A percentile compares a stretch with the other conserved stretches of the same genome.
Evolutionary conservation across 2,113 vertebrate species (phyloP).

Genomic region (Arenaria interpres): DNA sequence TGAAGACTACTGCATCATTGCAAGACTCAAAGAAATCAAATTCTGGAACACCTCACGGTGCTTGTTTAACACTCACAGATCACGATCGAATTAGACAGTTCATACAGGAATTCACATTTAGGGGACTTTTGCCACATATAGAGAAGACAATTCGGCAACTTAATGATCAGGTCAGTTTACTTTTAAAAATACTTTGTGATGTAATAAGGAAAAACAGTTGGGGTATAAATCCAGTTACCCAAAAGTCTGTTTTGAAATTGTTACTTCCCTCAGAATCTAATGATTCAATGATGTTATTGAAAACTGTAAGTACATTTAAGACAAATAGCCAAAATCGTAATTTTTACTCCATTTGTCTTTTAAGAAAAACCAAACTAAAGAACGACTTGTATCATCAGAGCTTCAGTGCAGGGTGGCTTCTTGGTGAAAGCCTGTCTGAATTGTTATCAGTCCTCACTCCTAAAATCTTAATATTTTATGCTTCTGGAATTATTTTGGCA

Average conservation of each 20-base stretch:
- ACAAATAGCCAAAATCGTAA: not conserved
- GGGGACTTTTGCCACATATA: constrained; percentile 93
- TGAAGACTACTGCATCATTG: constrained; percentile 51
- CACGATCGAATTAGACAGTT: constrained; percentile 96
- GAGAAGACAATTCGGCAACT: constrained; percentile 97
- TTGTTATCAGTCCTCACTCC: not conserved
- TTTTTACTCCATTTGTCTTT: not conserved
- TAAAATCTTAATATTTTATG: not conserved
- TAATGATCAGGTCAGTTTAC: constrained; percentile 91
- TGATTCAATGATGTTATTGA: not conserved
- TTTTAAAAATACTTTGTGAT: not conserved
- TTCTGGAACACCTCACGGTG: constrained; percentile 79
- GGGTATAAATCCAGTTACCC: not conserved
- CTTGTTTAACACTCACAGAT: constrained; percentile 91
- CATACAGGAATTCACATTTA: constrained; percentile 96
- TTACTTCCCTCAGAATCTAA: not conserved
- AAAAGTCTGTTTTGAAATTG: not conserved
- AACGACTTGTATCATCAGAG: not conserved
- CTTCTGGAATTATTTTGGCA: not conserved
- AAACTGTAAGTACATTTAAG: not conserved
- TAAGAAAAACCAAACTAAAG: not conserved
- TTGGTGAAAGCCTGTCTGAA: not conserved
- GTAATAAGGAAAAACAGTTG: not conserved
- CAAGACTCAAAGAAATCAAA: constrained; percentile 77
- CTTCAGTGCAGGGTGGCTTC: not conserved